phyloP scores from a whole-genome alignment of 2,113 vertebrate genomes.

The Noturus placidus region DNA sequence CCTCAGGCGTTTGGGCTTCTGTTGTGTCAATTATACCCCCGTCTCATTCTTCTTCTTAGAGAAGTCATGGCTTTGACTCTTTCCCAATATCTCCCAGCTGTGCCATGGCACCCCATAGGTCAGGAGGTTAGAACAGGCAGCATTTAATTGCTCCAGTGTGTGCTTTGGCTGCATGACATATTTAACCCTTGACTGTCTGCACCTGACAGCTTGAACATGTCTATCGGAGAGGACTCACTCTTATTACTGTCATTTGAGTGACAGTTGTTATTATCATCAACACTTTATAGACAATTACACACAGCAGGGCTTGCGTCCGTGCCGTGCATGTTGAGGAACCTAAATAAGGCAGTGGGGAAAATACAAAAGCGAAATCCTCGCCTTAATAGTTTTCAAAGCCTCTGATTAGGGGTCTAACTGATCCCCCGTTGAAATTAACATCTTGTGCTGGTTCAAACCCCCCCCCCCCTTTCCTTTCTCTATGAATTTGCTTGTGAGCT shows the following conservation, averaged over 20 bases:
- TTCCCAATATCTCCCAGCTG: constrained; percentile 53
- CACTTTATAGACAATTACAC: constrained; percentile 47
- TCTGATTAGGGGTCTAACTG: constrained; percentile 42
- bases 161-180: constrained; percentile 42
- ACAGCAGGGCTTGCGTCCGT: neutral
- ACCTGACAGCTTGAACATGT: constrained; percentile 36
- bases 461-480: neutral
- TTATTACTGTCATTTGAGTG: constrained; percentile 44
- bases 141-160: constrained; percentile 51
- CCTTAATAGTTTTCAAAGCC: constrained; percentile 44
- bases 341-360: neutral
- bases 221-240: constrained; percentile 29
- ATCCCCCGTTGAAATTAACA: constrained; percentile 24
- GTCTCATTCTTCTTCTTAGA: constrained; percentile 41
- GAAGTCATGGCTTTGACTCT: constrained; percentile 41
- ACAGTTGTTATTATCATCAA: constrained; percentile 51
- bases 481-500: constrained; percentile 39
- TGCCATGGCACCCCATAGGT: constrained; percentile 39
- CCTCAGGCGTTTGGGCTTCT: constrained; percentile 36
- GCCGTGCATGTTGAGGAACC: constrained; percentile 5
- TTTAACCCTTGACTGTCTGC: constrained; percentile 49
- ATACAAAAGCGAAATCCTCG: constrained; percentile 13
- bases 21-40: constrained; percentile 48
- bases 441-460: too few species aligned
- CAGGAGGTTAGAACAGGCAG: constrained; percentile 51